Evolutionary conservation across 2,113 vertebrate species (phyloP).

Genomic region (Ornithorhynchus anatinus): DNA sequence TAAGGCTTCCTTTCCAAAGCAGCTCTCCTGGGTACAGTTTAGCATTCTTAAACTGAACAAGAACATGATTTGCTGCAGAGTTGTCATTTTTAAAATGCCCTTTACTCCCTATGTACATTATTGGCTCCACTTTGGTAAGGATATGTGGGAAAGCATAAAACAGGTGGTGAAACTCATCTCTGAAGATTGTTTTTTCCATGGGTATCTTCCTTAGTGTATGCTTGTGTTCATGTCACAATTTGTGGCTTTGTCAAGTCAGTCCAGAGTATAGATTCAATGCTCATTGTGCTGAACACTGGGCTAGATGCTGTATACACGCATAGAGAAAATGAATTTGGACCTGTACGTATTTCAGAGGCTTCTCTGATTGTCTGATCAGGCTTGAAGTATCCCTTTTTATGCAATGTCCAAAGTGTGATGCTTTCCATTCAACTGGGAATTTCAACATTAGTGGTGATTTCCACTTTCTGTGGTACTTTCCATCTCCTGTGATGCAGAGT

Average conservation of each 20-base stretch:
- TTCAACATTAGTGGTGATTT: no score
- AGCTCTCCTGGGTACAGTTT: constrained; percentile 18
- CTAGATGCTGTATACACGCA: rapidly evolving
- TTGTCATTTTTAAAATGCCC: constrained; percentile 15
- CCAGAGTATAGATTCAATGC: no score
- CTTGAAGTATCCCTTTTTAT: background rate
- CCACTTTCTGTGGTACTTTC: no score
- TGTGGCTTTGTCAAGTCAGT: background rate
- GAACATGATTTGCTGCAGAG: constrained; percentile 21
- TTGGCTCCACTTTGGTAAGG: background rate
- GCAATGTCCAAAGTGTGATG: no score
- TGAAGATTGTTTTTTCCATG: background rate
- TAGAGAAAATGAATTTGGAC: rapidly evolving
- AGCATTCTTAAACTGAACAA: constrained; percentile 2
- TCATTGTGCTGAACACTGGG: rapidly evolving
- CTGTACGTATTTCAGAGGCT: rapidly evolving
- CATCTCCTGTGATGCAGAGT: no score
- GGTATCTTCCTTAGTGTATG: background rate
- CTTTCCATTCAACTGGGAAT: no score
- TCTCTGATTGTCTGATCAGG: background rate
- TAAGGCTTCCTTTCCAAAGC: constrained; percentile 42
- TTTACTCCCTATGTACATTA: constrained; percentile 6
- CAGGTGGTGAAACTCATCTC: background rate
- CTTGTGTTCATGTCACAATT: background rate
- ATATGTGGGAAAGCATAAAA: background rate